Percentiles rank a stretch among this genome's conserved stretches.
These are phyloP conservation scores for Sinocyclocheilus rhinocerous DNA, from an alignment of 2,113 vertebrate genomes.

Conservation along the genomic window DNA sequence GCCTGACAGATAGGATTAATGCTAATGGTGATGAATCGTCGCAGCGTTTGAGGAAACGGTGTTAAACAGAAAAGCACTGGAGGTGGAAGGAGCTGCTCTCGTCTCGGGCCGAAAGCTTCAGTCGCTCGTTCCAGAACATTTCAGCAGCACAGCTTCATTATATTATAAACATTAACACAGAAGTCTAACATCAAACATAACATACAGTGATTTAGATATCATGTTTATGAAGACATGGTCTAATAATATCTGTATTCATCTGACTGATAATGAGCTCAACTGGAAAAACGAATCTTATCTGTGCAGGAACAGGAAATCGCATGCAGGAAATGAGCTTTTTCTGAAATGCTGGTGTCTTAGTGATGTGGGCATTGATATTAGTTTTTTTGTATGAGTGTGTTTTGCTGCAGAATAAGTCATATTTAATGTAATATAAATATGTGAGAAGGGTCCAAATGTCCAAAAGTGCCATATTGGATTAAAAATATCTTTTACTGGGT, in stretches of 20 bases:
- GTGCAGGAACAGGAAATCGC: conserved; percentile 11
- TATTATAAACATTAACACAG: not conserved
- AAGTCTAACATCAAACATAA: no score
- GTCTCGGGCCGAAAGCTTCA: not conserved
- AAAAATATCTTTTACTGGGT: no score
- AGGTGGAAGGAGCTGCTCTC: no score
- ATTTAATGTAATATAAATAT: not conserved
- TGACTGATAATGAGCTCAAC: not conserved
- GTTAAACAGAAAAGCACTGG: no score
- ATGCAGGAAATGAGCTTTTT: not conserved
- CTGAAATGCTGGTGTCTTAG: not conserved
- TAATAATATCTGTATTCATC: not conserved
- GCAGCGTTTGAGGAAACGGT: not conserved
- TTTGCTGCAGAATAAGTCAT: not conserved
- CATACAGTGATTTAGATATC: not conserved
- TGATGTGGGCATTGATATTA: not conserved
- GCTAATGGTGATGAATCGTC: not conserved
- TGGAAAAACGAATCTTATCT: conserved; percentile 7
- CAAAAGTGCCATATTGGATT: not conserved
- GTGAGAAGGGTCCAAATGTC: not conserved
- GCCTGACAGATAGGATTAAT: not conserved
- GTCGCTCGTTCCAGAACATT: not conserved
- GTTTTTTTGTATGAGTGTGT: not conserved
- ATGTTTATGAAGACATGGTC: no score
- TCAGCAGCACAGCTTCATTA: not conserved